phyloP scores from a whole-genome alignment of 1,140 invertebrate genomes.

The Lordiphosa stackelbergi region DNA sequence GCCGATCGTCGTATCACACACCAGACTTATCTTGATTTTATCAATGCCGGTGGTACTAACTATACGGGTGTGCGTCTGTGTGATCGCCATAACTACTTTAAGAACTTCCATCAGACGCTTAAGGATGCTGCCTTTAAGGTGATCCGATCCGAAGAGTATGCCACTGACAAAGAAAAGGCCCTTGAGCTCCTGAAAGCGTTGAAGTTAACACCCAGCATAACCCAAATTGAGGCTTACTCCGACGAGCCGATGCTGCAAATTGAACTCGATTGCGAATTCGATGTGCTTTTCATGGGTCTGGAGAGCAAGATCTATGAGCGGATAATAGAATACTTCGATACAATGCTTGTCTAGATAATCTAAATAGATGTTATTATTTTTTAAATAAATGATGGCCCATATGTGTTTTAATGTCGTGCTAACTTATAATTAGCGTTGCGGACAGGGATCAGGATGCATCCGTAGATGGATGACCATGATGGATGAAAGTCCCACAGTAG shows the following conservation, averaged over 20 bases:
- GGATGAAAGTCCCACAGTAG: too few species aligned
- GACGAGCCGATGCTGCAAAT: slow-evolving; percentile 28
- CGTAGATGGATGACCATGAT: too few species aligned
- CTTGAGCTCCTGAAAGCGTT: too few species aligned
- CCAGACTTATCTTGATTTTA: slow-evolving; percentile 60
- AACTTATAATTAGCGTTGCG: too few species aligned
- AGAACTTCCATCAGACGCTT: slow-evolving; percentile 39
- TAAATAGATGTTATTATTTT: too few species aligned
- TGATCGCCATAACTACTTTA: slow-evolving; percentile 72
- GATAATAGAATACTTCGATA: slow-evolving; percentile 39
- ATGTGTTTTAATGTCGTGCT: too few species aligned
- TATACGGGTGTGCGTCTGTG: slow-evolving; percentile 26
- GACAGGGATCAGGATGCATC: too few species aligned
- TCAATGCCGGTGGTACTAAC: slow-evolving; percentile 39
- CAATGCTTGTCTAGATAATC: slow-evolving; percentile 42
- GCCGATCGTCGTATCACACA: slow-evolving; percentile 51
- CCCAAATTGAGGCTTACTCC: background rate
- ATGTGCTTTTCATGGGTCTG: slow-evolving; percentile 43
- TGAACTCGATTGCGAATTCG: slow-evolving; percentile 54
- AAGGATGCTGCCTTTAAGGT: slow-evolving; percentile 35
- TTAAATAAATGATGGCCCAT: too few species aligned
- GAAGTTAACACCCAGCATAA: too few species aligned
- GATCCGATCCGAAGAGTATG: background rate
- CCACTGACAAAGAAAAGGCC: too few species aligned
- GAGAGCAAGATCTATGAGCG: slow-evolving; percentile 35